Percentiles rank a stretch among this genome's conserved stretches.
These are phyloP conservation scores for Drymonia ruficornis DNA, from an alignment of 2,888 invertebrate species.

Conservation along the genomic window DNA sequence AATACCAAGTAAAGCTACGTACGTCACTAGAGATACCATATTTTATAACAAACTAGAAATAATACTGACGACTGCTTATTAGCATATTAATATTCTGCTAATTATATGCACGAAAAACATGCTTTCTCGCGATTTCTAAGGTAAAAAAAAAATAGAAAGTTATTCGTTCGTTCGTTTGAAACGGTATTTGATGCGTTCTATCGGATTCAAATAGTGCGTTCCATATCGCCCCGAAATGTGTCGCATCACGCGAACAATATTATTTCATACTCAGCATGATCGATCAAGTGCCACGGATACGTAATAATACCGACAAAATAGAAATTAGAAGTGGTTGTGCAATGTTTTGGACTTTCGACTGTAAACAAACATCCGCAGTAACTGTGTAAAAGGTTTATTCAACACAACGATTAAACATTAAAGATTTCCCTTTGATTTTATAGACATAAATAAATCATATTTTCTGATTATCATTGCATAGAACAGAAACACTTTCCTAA, in stretches of 20 bases:
- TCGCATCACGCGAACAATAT: constrained; percentile 54
- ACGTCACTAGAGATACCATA: too few relatives aligned
- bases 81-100: constrained; percentile 15
- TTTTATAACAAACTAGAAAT: too few relatives aligned
- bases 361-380: constrained; percentile 36
- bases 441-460: not conserved
- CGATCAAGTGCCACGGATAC: constrained; percentile 39
- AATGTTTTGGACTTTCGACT: constrained; percentile 52
- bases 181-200: constrained; percentile 48
- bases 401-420: not conserved
- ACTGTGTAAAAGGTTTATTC: constrained; percentile 7
- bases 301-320: constrained; percentile 46
- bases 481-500: too few relatives aligned
- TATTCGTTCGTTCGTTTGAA: constrained; percentile 47
- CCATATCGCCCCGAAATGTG: constrained; percentile 45
- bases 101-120: constrained; percentile 34
- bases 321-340: constrained; percentile 44
- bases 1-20: not conserved
- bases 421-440: not conserved
- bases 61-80: not conserved
- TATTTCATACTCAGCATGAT: constrained; percentile 38
- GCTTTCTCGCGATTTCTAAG: constrained; percentile 41
- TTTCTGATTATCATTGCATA: not conserved
- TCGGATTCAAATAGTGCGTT: constrained; percentile 56
- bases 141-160: constrained; percentile 67